Conservation (phyloP, 2,113 vertebrate species). For the Brachionichthys hirsutus region DNA sequence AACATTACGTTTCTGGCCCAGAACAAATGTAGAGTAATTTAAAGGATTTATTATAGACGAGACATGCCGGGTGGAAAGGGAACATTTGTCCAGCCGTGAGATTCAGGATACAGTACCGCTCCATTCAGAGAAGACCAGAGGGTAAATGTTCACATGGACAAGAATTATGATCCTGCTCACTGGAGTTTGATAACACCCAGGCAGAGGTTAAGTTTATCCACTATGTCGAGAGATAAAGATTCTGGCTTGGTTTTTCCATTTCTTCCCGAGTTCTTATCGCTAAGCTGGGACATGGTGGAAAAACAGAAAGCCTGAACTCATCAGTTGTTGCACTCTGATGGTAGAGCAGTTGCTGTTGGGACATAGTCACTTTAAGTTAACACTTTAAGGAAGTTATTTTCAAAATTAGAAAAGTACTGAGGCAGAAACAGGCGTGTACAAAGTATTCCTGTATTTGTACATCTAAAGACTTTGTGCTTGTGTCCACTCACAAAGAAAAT, state of each 20-base stretch:
- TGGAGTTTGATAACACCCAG: slow-evolving; percentile 62
- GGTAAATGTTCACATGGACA: slow-evolving; percentile 57
- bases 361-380: neutral
- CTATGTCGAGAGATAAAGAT: slow-evolving; percentile 70
- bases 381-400: neutral
- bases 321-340: slow-evolving; percentile 20
- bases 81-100: slow-evolving; percentile 53
- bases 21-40: slow-evolving; percentile 43
- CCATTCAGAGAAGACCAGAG: slow-evolving; percentile 56
- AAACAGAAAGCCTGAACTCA: slow-evolving; percentile 38
- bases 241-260: slow-evolving; percentile 58
- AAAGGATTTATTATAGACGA: slow-evolving; percentile 53
- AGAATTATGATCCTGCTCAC: slow-evolving; percentile 53
- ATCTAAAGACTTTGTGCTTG: too few species aligned
- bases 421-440: too few species aligned
- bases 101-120: slow-evolving; percentile 44
- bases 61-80: slow-evolving; percentile 16
- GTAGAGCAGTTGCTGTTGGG: slow-evolving; percentile 1
- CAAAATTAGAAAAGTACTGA: too few species aligned
- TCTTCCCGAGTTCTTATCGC: slow-evolving; percentile 63
- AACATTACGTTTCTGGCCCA: slow-evolving; percentile 11
- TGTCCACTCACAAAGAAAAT: too few species aligned
- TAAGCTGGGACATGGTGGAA: slow-evolving; percentile 44
- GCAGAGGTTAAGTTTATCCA: slow-evolving; percentile 64
- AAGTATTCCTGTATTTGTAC: too few species aligned